These are phyloP conservation scores for Entelurus aequoreus DNA, from an alignment of 2,113 vertebrate species.

Conservation along the genomic window DNA sequence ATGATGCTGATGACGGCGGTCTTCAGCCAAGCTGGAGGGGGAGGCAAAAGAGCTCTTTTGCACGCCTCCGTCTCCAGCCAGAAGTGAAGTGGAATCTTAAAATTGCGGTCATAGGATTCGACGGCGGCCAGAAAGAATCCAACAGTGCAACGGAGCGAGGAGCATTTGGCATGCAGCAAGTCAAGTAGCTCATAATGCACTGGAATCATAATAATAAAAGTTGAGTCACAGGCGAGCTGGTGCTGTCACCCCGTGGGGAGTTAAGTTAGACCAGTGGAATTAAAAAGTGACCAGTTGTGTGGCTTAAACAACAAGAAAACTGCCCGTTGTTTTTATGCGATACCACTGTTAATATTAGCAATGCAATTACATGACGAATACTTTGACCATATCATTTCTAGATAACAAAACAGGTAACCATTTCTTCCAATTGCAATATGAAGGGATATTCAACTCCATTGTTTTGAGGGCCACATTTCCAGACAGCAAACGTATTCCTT, in stretches of 20 bases:
- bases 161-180: constrained; percentile 44
- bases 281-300: neutral
- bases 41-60: constrained; percentile 57
- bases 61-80: constrained; percentile 46
- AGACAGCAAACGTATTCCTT: too few species aligned
- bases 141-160: constrained; percentile 44
- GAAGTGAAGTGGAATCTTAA: constrained; percentile 56
- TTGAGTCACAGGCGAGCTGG: constrained; percentile 25
- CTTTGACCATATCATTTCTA: too few species aligned
- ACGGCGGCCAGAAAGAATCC: constrained; percentile 24
- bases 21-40: constrained; percentile 51
- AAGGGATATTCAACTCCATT: too few species aligned
- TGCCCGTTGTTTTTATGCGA: too few species aligned
- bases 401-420: too few species aligned
- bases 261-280: neutral
- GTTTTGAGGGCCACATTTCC: too few species aligned
- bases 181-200: constrained; percentile 42
- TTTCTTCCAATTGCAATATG: too few species aligned
- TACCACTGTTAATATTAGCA: too few species aligned
- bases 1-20: constrained; percentile 37
- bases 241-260: constrained; percentile 21
- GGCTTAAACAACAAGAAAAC: too few species aligned
- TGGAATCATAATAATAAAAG: constrained; percentile 43
- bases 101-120: constrained; percentile 29
- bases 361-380: too few species aligned